These are phyloP conservation scores for Odontophorus gujanensis DNA, from an alignment of 2,113 vertebrate species.

Conservation along the genomic window DNA sequence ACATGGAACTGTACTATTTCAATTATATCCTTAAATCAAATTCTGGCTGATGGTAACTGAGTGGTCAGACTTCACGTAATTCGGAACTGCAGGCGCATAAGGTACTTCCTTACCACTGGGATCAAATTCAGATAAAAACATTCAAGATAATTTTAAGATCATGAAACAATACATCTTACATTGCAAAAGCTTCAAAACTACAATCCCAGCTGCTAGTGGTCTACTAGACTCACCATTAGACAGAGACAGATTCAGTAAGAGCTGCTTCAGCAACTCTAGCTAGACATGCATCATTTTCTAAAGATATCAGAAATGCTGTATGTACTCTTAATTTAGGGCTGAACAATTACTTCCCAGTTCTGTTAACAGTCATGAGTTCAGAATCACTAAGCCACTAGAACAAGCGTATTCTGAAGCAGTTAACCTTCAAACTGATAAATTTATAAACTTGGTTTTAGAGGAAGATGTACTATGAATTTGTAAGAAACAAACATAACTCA, in stretches of 20 bases:
- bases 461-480: not conserved
- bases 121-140: not conserved
- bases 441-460: rapidly evolving
- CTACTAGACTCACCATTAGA: not conserved
- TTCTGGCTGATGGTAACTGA: not conserved
- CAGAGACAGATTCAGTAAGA: not conserved
- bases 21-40: not conserved
- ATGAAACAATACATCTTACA: not conserved
- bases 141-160: not conserved
- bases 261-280: not conserved
- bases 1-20: not conserved
- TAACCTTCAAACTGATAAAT: not conserved
- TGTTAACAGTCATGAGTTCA: not conserved
- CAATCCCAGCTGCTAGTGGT: not conserved
- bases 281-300: not conserved
- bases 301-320: not conserved
- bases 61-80: not conserved
- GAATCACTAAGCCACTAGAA: not conserved
- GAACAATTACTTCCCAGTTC: not conserved
- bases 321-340: not conserved
- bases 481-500: not conserved
- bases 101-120: not conserved
- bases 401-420: not conserved
- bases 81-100: not conserved
- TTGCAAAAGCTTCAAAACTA: not conserved